A percentile compares a stretch with the other conserved stretches of the same genome.
phyloP scores from a whole-genome alignment of 2,797 vertebrate genomes.

The Centroberyx gerrardi region DNA sequence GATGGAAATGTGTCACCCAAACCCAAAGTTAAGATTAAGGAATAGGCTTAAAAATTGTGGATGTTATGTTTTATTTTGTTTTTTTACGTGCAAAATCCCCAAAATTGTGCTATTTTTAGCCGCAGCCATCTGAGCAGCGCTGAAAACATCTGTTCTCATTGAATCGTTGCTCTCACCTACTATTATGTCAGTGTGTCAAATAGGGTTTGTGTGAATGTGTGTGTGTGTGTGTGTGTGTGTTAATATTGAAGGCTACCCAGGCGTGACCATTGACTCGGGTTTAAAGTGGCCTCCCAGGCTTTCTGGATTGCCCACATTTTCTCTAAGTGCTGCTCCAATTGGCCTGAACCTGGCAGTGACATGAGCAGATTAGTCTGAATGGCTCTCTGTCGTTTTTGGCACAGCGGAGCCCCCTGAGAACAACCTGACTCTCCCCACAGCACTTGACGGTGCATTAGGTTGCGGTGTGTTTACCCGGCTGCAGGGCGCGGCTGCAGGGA shows the following conservation, averaged over 20 bases:
- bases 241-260: slow-evolving; percentile 57
- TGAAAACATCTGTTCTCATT: slow-evolving; percentile 51
- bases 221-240: slow-evolving; percentile 29
- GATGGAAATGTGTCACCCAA: slow-evolving; percentile 2
- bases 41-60: background rate
- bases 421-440: slow-evolving; percentile 34
- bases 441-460: slow-evolving; percentile 44
- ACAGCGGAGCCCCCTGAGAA: slow-evolving; percentile 41
- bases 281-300: slow-evolving; percentile 61
- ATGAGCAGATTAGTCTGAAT: slow-evolving; percentile 61
- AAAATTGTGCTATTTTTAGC: slow-evolving; percentile 49
- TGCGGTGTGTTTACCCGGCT: slow-evolving; percentile 43
- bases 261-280: slow-evolving; percentile 61
- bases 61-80: too few relatives aligned
- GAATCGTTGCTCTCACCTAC: slow-evolving; percentile 41
- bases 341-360: slow-evolving; percentile 63
- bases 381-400: slow-evolving; percentile 47
- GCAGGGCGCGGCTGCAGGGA: too few relatives aligned
- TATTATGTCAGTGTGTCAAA: slow-evolving; percentile 62
- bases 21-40: slow-evolving; percentile 8
- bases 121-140: slow-evolving; percentile 12
- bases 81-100: slow-evolving; percentile 22
- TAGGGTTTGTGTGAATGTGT: slow-evolving; percentile 17
- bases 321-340: slow-evolving; percentile 68
- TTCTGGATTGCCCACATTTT: slow-evolving; percentile 66